Conservation (phyloP, 2,888 invertebrate genomes). For the Philereme vetulata region DNA sequence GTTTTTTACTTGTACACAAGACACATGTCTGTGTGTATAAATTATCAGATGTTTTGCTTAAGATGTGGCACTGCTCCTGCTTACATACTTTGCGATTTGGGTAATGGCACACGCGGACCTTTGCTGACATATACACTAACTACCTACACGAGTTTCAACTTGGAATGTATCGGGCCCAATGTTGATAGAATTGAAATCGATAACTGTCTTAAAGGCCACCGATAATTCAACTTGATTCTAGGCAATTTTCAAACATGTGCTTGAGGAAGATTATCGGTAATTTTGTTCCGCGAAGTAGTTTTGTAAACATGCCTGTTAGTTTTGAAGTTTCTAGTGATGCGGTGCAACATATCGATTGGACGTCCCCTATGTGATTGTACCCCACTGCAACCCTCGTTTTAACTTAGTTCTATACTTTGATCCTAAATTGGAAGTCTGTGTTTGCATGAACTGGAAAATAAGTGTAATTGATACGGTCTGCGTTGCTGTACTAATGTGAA, state of each 20-base stretch:
- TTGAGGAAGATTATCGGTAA: slow-evolving; percentile 31
- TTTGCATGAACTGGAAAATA: neutral
- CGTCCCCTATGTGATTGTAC: slow-evolving; percentile 21
- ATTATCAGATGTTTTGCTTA: neutral
- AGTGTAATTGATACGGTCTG: too few species aligned
- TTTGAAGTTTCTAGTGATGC: slow-evolving; percentile 14
- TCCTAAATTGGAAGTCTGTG: slow-evolving; percentile 20
- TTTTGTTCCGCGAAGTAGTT: slow-evolving; percentile 32
- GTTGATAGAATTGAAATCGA: slow-evolving; percentile 53
- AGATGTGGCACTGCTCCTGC: slow-evolving; percentile 13
- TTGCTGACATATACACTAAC: slow-evolving; percentile 51
- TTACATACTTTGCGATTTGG: slow-evolving; percentile 11
- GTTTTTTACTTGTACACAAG: too few species aligned
- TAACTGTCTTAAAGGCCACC: slow-evolving; percentile 23
- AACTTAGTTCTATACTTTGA: slow-evolving; percentile 20
- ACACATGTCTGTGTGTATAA: too few species aligned
- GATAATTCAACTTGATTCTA: slow-evolving; percentile 29
- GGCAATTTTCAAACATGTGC: slow-evolving; percentile 24
- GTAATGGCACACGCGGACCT: slow-evolving; percentile 48
- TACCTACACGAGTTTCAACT: slow-evolving; percentile 50
- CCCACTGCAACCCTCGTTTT: slow-evolving; percentile 19
- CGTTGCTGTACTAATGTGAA: too few species aligned
- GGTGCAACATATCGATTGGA: slow-evolving; percentile 20
- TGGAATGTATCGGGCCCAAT: slow-evolving; percentile 21
- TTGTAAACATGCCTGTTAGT: slow-evolving; percentile 29